Evolutionary conservation across 2,113 vertebrate species (phyloP), one percentile per base, ranked within the genome.

Genomic region (Megaceryle torquata): DNA sequence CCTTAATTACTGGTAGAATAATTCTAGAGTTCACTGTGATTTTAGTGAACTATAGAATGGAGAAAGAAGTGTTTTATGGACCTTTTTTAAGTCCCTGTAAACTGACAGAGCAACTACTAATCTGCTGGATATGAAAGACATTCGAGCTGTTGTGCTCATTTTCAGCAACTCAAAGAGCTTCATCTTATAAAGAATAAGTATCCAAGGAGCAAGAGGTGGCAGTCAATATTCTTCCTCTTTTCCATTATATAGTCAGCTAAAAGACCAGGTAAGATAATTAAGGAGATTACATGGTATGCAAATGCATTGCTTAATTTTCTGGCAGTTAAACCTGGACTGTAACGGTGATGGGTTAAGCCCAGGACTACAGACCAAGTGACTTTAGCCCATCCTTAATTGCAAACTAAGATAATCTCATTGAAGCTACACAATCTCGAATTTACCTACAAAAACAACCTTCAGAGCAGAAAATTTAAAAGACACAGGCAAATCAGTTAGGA

Each of bases 161-260:
- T 95, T 74, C 75, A 80, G 67, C 51, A 82, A 39, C 43, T 63
- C 13, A 15, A 88, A 68, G 64, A 39, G 75, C 68, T 83, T 93
- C 9, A 44, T 86, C 41, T 67, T 75, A 63, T 44, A 71, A 91
- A 71, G 69, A 89, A 22, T 57, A 87, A 85, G 41, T 37, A 88
- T 25, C 21, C 54, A 94, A 91, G 35, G 89, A 96, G 69, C 71
- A 64, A 79, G 39, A 93, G 54, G 31, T 68, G 31, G 19, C 37
- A 88, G 64, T 77, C 85, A 74, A 63, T 96, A 90, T 68, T 78
- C 39, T 61, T 94, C 68, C 39, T 75, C 64, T 81, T 86, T 88
- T 82, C 43, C 39, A 65, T 93, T 91, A 91, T 17, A 33, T 46
- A 75, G 68, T 79, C 79, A 86, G 63, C 75, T 86, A 51, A 94